These are phyloP conservation scores for Lamprotornis superbus DNA, from an alignment of 2,113 vertebrate species.

Conservation along the genomic window DNA sequence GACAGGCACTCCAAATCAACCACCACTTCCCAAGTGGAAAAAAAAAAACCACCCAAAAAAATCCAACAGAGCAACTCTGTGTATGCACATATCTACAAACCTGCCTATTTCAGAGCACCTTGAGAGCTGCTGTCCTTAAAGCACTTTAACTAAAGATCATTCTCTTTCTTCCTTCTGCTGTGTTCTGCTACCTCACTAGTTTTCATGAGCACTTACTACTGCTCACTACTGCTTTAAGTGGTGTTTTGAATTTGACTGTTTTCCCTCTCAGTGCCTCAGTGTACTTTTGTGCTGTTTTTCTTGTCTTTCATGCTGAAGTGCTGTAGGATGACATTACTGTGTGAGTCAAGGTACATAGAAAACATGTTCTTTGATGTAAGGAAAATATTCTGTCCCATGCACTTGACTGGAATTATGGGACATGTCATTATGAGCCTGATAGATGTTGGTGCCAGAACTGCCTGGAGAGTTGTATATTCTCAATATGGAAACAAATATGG, in stretches of 20 bases:
- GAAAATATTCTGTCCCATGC: slow-evolving; percentile 48
- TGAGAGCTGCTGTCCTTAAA: background rate
- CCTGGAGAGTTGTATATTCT: background rate
- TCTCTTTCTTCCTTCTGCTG: background rate
- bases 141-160: background rate
- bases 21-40: background rate
- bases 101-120: background rate
- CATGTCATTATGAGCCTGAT: background rate
- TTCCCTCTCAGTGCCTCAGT: background rate
- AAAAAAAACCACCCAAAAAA: background rate
- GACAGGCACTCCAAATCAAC: background rate
- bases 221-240: background rate
- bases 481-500: background rate
- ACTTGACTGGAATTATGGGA: slow-evolving; percentile 38
- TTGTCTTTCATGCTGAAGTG: background rate
- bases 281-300: background rate
- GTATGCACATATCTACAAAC: background rate
- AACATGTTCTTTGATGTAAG: slow-evolving; percentile 15
- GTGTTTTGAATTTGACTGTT: background rate
- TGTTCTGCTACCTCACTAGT: background rate
- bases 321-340: background rate
- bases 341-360: slow-evolving; percentile 10
- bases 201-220: background rate
- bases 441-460: slow-evolving; percentile 25
- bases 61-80: background rate